A percentile compares a stretch with the other conserved stretches of the same genome.
Conservation (phyloP, 1,140 invertebrate genomes). For the Littorina saxatilis region DNA sequence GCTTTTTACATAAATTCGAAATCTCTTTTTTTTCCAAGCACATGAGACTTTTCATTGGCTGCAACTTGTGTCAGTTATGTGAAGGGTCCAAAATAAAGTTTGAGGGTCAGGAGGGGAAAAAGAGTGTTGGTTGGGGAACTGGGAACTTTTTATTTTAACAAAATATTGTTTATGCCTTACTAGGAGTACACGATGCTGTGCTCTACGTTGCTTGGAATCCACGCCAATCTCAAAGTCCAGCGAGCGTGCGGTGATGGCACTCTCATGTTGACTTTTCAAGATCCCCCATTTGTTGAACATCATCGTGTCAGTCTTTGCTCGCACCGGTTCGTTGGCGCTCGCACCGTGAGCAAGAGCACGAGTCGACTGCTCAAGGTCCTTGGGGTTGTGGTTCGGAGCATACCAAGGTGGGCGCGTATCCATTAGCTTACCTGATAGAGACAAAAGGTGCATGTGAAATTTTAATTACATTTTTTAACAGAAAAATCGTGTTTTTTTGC, state of each 20-base stretch:
- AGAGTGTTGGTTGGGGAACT: too few species aligned
- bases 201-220: slow-evolving; percentile 51
- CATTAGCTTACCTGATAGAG: slow-evolving; percentile 50
- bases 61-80: too few species aligned
- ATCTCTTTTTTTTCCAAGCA: too few species aligned
- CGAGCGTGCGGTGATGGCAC: slow-evolving; percentile 47
- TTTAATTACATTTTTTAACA: too few species aligned
- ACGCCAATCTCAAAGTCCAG: slow-evolving; percentile 64
- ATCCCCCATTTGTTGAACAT: slow-evolving; percentile 71
- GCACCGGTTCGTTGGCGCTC: slow-evolving; percentile 69
- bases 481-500: too few species aligned
- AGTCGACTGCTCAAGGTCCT: slow-evolving; percentile 65
- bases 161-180: too few species aligned
- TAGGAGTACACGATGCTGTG: slow-evolving; percentile 59
- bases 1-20: too few species aligned
- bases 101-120: too few species aligned
- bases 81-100: too few species aligned
- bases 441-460: neutral
- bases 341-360: slow-evolving; percentile 62
- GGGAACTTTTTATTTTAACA: too few species aligned
- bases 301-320: slow-evolving; percentile 54
- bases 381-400: slow-evolving; percentile 59
- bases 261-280: slow-evolving; percentile 47
- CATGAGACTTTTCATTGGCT: too few species aligned
- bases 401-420: slow-evolving; percentile 64